Base-by-base conservation (phyloP, 2,113 vertebrate species). In the Solenodon paradoxus region DNA sequence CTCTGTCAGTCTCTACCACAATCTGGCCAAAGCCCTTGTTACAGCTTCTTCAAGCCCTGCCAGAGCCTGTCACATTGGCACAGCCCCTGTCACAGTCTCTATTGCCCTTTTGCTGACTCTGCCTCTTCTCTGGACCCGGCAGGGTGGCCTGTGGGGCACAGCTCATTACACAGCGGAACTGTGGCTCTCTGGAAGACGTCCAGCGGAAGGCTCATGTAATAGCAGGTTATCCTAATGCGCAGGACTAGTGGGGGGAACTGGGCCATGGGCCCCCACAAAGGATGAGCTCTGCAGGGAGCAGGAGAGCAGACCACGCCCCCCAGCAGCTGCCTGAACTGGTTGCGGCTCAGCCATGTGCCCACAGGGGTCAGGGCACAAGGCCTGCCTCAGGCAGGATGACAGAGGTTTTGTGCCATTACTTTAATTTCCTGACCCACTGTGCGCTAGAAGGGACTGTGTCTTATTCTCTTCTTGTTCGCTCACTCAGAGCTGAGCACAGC, bases 141-240 rank as follows among this genome's bases (percentile, higher is more conserved):
- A 47, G 68, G 53, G 38, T 81, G 75, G 75, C 80, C 90, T 30
- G 28, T 47, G 92, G 88, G 77, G 68, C 83, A 53, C 57, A 66
- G 79, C 85, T 83, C 92, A 45, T 89, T 90, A 95, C 81, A 78
- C 79, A 93, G 83, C 0, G 42, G 59, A 83, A 68, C 89, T 69
- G 87, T 71, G 75, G 82, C 87, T 69, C 66, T 40, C 68, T 96
- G 96, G 97, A 95, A 96, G 83, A 83, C 78, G 2, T 75, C 94
- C 94, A 96, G 83, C 1, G 0, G 83, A 92, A 96, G 92, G 83
- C 86, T 93, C 79, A 40, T 90, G 93, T 94, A 86, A 90, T 55
- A 85, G 95, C 88, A 90, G 84, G 88, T 88, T 95, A 89, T 32
- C 92, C 92, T 85, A 71, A 77, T 47, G 53, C 45, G 53, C 66